These are phyloP conservation scores for Phenacoccus solenopsis DNA, from an alignment of 1,140 invertebrate genomes.

Conservation along the genomic window DNA sequence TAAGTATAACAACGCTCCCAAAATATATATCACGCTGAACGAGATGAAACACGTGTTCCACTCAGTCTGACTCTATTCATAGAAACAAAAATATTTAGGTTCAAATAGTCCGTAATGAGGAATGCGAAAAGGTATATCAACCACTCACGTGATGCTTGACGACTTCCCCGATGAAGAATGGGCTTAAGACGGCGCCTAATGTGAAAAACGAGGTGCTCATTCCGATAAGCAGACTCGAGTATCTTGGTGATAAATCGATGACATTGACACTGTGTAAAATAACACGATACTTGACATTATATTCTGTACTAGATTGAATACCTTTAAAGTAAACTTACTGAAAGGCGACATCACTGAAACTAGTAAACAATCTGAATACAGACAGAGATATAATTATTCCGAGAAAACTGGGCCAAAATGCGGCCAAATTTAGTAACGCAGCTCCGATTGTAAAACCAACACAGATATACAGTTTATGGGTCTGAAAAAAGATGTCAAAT, in stretches of 20 bases:
- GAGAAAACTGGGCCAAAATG: not conserved
- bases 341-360: not conserved
- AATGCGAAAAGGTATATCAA: not conserved
- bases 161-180: not conserved
- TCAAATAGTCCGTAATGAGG: not conserved
- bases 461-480: not conserved
- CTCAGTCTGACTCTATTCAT: not conserved
- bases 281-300: no score
- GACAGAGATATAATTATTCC: not conserved
- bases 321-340: no score
- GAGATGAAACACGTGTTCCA: not conserved
- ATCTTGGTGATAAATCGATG: not conserved
- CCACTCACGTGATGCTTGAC: not conserved
- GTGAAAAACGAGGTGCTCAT: not conserved
- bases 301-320: no score
- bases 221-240: not conserved
- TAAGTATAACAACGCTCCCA: not conserved
- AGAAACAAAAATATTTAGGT: not conserved
- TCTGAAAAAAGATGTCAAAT: not conserved
- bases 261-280: not conserved
- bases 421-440: not conserved
- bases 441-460: not conserved
- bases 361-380: not conserved
- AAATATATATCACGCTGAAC: not conserved
- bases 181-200: not conserved